These are phyloP conservation scores for Rhodophaea formosa DNA, from an alignment of 2,888 invertebrate species.

Conservation along the genomic window DNA sequence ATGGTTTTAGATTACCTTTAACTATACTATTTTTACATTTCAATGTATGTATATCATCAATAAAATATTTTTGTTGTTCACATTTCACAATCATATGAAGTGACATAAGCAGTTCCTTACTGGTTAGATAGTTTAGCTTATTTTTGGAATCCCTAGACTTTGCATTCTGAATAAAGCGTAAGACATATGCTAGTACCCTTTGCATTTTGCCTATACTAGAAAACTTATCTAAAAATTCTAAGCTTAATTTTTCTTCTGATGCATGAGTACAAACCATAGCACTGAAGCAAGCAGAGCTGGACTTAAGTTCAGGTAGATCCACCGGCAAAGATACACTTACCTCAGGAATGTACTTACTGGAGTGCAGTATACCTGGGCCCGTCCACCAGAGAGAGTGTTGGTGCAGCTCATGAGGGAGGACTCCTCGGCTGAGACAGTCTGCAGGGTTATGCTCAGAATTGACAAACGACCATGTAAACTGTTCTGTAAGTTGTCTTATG, in stretches of 20 bases:
- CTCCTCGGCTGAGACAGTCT: conserved; percentile 24
- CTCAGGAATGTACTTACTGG: conserved; percentile 14
- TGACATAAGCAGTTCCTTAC: not conserved
- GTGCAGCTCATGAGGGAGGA: conserved; percentile 19
- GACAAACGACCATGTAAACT: conserved; percentile 24
- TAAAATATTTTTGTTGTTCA: conserved; percentile 15
- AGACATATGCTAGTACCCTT: conserved; percentile 16
- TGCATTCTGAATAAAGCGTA: not conserved
- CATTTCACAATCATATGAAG: not conserved
- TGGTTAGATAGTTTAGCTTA: not conserved
- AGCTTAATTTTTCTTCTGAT: not conserved
- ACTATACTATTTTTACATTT: not conserved
- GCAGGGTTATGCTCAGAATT: conserved; percentile 24
- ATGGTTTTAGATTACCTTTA: conserved; percentile 2
- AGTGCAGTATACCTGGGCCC: conserved; percentile 23
- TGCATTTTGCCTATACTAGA: conserved; percentile 16
- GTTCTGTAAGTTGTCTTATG: conserved; percentile 19
- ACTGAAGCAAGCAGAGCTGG: not conserved
- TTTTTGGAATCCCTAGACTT: not conserved
- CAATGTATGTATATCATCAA: not conserved
- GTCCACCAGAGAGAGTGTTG: conserved; percentile 24
- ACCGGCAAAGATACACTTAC: not conserved
- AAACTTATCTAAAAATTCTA: conserved; percentile 6
- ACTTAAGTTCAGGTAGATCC: not conserved
- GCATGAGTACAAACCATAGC: not conserved